Base-by-base conservation (phyloP, 2,113 vertebrate species). In the Mastomys coucha region DNA sequence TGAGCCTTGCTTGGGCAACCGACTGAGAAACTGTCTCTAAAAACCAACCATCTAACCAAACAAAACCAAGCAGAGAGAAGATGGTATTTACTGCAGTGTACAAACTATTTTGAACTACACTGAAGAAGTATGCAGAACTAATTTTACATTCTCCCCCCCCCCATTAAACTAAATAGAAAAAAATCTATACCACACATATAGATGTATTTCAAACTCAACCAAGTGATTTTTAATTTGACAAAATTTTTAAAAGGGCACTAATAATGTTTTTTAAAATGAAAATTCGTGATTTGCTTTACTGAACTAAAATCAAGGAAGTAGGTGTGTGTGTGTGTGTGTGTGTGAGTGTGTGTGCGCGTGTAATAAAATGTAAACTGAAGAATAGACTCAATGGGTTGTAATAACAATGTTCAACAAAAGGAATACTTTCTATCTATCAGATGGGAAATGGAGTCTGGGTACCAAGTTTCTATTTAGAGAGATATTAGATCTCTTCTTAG, bases 181-280 rank as follows among this genome's bases (percentile, higher is more conserved):
- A n/a, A 73, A 73, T 39, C n/a, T 67, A 81, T 0, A 2, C 26
- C 17, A 45, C 31, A 26, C 49, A n/a, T 81, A 42, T 65, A 88
- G 70, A 39, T 51, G 42, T 7, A 81, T 95, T 91, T 76, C 77
- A 53, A 91, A 88, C 42, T 76, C 72, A 49, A 69, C 20, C 49
- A 94, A 87, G 13, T 49, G 63, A 70, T 45, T 91, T 80, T 91
- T 94, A 95, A 84, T 45, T 81, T 19, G 33, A 93, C 39, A 88
- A 90, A 60, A 13, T 4, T 39, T 67, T 33, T n/a, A 87, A 88
- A 91, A 49, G 20, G 12, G 39, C 4, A 9, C 42, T 16, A 51
- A 84, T 22, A 63, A 73, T 26, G 9, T 31, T 91, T 93, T 70
- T 65, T 63, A 70, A 91, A 94, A 89, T 28, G 89, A 85, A 91